Conservation (phyloP, 2,888 invertebrate genomes). For the Tuta absoluta region DNA sequence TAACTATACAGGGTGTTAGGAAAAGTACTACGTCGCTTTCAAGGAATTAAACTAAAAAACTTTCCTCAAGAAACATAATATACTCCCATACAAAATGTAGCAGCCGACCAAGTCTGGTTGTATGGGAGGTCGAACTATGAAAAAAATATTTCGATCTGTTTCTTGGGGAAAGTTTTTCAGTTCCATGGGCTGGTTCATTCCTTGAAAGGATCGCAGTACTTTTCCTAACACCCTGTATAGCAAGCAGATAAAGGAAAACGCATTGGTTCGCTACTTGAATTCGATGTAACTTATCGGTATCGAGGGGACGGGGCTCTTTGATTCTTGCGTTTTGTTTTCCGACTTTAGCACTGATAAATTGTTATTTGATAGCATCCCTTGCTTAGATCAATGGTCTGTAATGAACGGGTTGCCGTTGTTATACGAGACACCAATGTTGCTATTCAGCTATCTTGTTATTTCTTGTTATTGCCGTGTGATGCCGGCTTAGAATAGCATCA, state of each 20-base stretch:
- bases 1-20: conserved; percentile 50
- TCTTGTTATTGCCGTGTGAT: too few relatives aligned
- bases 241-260: conserved; percentile 58
- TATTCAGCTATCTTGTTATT: conserved; percentile 2
- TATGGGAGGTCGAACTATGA: too few relatives aligned
- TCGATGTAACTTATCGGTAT: conserved; percentile 46
- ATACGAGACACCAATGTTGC: neutral
- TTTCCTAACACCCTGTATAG: conserved; percentile 40
- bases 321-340: conserved; percentile 11
- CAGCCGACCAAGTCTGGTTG: too few relatives aligned
- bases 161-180: too few relatives aligned
- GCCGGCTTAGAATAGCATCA: too few relatives aligned
- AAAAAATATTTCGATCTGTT: too few relatives aligned
- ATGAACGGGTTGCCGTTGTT: neutral
- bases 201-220: too few relatives aligned
- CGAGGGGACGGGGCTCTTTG: conserved; percentile 25
- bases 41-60: too few relatives aligned
- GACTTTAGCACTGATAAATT: conserved; percentile 1
- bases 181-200: too few relatives aligned
- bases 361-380: conserved; percentile 10
- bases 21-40: too few relatives aligned
- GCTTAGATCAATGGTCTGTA: neutral
- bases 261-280: conserved; percentile 55
- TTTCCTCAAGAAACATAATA: too few relatives aligned
- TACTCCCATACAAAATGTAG: too few relatives aligned